Percentiles rank a stretch among this genome's conserved stretches.
Conservation (phyloP, 1,140 invertebrate genomes). For the Trialeurodes vaporariorum region DNA sequence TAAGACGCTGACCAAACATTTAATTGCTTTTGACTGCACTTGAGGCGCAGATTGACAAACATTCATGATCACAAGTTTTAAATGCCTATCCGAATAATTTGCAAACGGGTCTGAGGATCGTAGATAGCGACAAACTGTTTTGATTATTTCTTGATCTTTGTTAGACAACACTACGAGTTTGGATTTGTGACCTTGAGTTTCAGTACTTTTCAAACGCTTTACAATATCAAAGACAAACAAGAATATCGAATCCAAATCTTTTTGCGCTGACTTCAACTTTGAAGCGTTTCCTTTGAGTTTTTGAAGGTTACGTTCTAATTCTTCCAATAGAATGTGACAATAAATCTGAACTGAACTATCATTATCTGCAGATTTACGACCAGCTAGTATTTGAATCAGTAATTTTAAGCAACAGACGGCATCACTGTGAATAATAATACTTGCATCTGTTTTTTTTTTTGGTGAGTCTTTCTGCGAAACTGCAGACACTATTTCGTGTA, state of each 20-base stretch:
- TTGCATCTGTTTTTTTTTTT: neutral
- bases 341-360: neutral
- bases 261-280: neutral
- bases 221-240: neutral
- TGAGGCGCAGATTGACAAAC: neutral
- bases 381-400: neutral
- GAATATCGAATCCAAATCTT: neutral
- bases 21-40: neutral
- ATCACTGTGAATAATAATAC: neutral
- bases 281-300: neutral
- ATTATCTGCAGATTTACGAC: neutral
- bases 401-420: neutral
- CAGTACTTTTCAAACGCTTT: neutral
- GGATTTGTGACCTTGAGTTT: neutral
- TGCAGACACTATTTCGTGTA: neutral
- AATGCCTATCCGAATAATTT: neutral
- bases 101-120: neutral
- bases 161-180: neutral
- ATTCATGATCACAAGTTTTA: neutral
- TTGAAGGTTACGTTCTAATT: neutral
- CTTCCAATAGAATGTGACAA: neutral
- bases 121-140: neutral
- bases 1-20: neutral
- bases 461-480: neutral
- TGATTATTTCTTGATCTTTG: neutral